Base-by-base conservation (phyloP, 2,888 invertebrate genomes). In the Orthosia cruda region DNA sequence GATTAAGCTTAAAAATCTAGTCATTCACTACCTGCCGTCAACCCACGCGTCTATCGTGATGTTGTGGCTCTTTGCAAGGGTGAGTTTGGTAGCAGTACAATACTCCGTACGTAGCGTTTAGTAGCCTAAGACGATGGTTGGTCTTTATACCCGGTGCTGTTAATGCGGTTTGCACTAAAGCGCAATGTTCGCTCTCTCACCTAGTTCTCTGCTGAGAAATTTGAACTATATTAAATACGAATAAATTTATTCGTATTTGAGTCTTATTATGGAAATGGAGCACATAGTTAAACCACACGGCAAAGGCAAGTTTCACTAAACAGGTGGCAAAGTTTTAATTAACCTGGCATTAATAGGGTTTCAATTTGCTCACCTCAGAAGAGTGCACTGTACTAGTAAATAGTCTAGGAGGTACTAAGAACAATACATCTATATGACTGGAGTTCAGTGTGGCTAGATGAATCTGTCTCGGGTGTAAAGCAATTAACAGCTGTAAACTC, bases 1-100 rank as follows among this genome's bases (percentile, higher is more conserved):
- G 64, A 20, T 4, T 15, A 49, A 62, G n/a, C 9, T 61, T 54
- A 9, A 40, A 26, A 16, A 62, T 13, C 11, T 20, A 57, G 3
- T 70, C 57, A 58, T 66, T 67, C 23, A 58, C 45, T 54, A 69
- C 26, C 50, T 62, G 63, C 65, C 26, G 45, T 32, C 12, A 23
- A n/a, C 2, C 2, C 32, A 40, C 59, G 47, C 50, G 20, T 59
- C 18, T 72, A 55, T 45, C 20, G n/a, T 26, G 5, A 61, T 57
- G 20, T 20, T 52, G 20, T 58, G 26, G 26, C 12, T 15, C 13
- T 61, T 55, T 67, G 65, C 58, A 57, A 76, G 45, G 62, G 57
- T 59, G 16, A 62, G 45, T 20, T 50, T 12, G 3, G 26, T 26
- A 2, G 26, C 54, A 63, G 26, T 40, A 75, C 67, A 68, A 57